These are phyloP conservation scores for Brachionichthys hirsutus DNA, from an alignment of 2,113 vertebrate genomes.

Conservation along the genomic window DNA sequence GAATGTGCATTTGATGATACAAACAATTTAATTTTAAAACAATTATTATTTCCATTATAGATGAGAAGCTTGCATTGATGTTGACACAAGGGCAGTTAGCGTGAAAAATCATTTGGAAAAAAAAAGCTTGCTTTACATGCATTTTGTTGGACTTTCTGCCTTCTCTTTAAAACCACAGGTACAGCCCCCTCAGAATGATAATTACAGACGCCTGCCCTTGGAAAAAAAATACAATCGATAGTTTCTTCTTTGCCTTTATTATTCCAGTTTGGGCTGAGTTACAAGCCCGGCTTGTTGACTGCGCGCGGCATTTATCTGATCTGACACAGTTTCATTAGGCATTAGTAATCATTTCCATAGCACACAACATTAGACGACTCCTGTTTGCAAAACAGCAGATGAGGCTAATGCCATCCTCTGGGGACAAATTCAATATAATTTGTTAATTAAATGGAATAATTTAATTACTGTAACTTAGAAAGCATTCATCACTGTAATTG, in stretches of 20 bases:
- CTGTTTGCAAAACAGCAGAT: constrained; percentile 81
- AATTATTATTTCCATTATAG: constrained; percentile 8
- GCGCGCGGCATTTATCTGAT: constrained; percentile 63
- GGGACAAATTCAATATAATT: constrained; percentile 82
- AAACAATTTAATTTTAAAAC: background rate
- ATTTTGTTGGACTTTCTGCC: constrained; percentile 23
- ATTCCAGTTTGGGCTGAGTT: constrained; percentile 64
- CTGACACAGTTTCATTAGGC: constrained; percentile 74
- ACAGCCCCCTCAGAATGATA: constrained; percentile 46
- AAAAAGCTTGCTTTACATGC: constrained; percentile 18
- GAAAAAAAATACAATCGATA: constrained; percentile 62
- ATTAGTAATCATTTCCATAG: constrained; percentile 75
- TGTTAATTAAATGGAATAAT: constrained; percentile 85
- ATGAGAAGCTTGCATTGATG: constrained; percentile 7
- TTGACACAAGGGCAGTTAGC: constrained; percentile 5
- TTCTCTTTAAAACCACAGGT: constrained; percentile 34
- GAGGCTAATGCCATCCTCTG: constrained; percentile 75
- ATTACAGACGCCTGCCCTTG: constrained; percentile 65
- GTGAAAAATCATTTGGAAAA: background rate
- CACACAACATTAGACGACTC: constrained; percentile 69
- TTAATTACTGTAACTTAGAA: constrained; percentile 82
- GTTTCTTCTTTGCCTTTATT: constrained; percentile 62
- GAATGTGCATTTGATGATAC: constrained; percentile 1
- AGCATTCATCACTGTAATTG: constrained; percentile 83
- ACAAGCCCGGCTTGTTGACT: constrained; percentile 58